These are phyloP conservation scores for Mongoloraphidia duomilia DNA, from an alignment of 2,888 invertebrate species.

Conservation along the genomic window DNA sequence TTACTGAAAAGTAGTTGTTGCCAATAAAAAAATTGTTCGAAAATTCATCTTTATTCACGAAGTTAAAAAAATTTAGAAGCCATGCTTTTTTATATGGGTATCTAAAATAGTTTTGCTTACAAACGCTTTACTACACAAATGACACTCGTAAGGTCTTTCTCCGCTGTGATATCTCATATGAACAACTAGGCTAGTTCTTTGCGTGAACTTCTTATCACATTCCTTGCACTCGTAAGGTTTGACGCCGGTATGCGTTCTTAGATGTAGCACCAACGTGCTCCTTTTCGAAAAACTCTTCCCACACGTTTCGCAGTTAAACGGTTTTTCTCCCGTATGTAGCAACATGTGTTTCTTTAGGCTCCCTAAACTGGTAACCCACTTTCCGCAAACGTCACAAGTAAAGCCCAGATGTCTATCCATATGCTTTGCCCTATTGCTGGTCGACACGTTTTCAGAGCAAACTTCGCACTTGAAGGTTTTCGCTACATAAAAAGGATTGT, in stretches of 20 bases:
- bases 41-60: too few relatives aligned
- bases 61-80: too few relatives aligned
- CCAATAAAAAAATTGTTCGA: too few relatives aligned
- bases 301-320: conserved; percentile 9
- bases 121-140: conserved; percentile 9
- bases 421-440: too few relatives aligned
- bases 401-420: too few relatives aligned
- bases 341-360: conserved; percentile 20
- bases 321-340: conserved; percentile 23
- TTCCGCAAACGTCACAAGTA: too few relatives aligned
- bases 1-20: too few relatives aligned
- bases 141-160: conserved; percentile 20
- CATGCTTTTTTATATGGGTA: conserved; percentile 3
- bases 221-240: too few relatives aligned
- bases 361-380: conserved; percentile 5
- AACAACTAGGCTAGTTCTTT: conserved; percentile 12
- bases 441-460: not conserved
- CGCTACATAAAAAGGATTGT: conserved; percentile 7
- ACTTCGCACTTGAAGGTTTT: too few relatives aligned
- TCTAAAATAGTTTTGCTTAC: conserved; percentile 5
- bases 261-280: too few relatives aligned
- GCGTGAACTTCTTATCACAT: conserved; percentile 11
- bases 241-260: too few relatives aligned
- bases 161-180: conserved; percentile 16
- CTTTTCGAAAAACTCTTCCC: conserved; percentile 12